Percentiles rank a stretch among this genome's conserved stretches.
phyloP scores from a whole-genome alignment of 2,797 vertebrate species.

The Taeniopygia guttata region DNA sequence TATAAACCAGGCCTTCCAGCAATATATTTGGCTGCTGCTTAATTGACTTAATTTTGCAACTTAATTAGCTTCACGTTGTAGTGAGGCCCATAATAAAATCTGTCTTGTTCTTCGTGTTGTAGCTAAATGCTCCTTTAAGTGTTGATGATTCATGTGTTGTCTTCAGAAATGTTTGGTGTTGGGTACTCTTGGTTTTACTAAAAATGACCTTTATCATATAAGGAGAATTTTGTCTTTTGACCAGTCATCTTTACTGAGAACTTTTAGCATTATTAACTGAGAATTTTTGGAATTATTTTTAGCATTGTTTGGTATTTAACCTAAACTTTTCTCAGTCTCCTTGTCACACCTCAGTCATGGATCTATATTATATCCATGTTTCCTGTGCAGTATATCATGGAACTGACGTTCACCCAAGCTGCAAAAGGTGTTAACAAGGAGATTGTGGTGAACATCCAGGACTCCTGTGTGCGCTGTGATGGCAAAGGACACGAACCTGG shows the following conservation, averaged over 20 bases:
- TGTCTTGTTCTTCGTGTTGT: neutral
- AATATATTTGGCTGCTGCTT: neutral
- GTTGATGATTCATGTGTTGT: neutral
- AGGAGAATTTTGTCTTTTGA: neutral
- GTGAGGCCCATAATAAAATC: neutral
- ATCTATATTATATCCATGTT: neutral
- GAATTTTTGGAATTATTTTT: neutral
- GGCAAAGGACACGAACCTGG: conserved; percentile 92
- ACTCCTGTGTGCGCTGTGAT: conserved; percentile 86
- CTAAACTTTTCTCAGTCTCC: neutral
- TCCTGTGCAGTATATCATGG: conserved; percentile 88
- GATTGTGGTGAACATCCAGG: conserved; percentile 84
- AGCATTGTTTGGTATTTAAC: neutral
- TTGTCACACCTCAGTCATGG: neutral
- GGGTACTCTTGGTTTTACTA: neutral
- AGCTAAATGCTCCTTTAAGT: neutral
- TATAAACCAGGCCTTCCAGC: conserved; percentile 23
- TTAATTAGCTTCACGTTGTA: neutral
- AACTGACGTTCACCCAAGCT: conserved; percentile 93
- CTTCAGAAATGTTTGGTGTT: neutral
- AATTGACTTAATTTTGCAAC: conserved; percentile 3
- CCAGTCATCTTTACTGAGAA: neutral
- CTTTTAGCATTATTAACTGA: neutral
- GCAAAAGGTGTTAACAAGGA: conserved; percentile 98
- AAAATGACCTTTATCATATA: neutral